Base-by-base conservation (phyloP, 2,797 vertebrate genomes). In the Cryptoblepharus egeriae region DNA sequence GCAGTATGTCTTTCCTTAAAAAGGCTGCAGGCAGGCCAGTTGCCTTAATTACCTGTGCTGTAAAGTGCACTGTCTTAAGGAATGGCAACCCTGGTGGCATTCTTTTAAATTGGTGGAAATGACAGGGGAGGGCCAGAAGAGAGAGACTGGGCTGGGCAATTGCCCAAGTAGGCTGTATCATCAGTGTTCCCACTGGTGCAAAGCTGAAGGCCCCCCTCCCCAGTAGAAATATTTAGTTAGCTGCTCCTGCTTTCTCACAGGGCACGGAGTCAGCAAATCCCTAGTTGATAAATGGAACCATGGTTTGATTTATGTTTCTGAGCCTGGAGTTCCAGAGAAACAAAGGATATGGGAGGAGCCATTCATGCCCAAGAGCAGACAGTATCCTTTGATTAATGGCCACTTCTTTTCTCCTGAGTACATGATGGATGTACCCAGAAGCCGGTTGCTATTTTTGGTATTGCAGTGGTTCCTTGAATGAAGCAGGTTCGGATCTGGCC, bases 261-360 rank as follows among this genome's bases (percentile, higher is more conserved):
- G 30, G 26, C 58, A 79, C 9, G 13, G 39, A 68, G 69, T 82
- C 84, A 82, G 75, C 79, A 78, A 57, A 73, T 68, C 28, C 52
- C 37, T 16, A 32, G 69, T 58, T 82, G 84, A 85, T 78, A 68
- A 81, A 85, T 82, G 79, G 75, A 55, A 28, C 69, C 42, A 55
- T 74, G 39, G 74, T 55, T 39, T 85, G 84, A 82, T 78, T 82
- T 63, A 85, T 82, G 70, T 63, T 65, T 68, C 70, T 32, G 70
- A 67, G 79, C 55, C 7, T 32, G 52, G 69, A 68, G 79, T 75
- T 81, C 60, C 60, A 77, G 52, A 39, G 61, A 39, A 77, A 52
- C 30, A n/a, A 61, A 45, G 12, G 32, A n/a, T 60, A 74, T 73
- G 68, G 67, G 75, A 70, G 55, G 70, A 69, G 80, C n/a, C 58